phyloP scores from a whole-genome alignment of 2,797 vertebrate species.

The Enteromius anoplus region DNA sequence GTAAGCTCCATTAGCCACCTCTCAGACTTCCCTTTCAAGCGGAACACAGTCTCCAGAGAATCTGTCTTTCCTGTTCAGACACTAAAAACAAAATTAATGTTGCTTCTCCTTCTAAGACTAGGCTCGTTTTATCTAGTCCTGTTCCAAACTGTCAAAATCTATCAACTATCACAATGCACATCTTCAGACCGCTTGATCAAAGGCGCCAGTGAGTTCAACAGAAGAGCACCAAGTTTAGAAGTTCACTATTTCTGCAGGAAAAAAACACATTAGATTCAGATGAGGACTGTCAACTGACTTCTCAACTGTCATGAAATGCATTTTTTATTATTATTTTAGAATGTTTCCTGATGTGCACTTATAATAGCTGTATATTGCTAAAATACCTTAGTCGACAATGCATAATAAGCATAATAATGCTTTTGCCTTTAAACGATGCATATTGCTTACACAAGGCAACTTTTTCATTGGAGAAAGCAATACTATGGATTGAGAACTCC shows the following conservation, averaged over 20 bases:
- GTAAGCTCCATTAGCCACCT: constrained; percentile 35
- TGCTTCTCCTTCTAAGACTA: not conserved
- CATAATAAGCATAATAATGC: not conserved
- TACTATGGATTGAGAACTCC: not conserved
- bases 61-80: constrained; percentile 18
- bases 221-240: constrained; percentile 13
- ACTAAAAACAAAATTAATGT: constrained; percentile 16
- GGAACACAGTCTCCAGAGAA: constrained; percentile 32
- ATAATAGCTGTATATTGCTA: not conserved
- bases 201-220: constrained; percentile 5
- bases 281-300: not conserved
- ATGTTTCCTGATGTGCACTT: not conserved
- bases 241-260: constrained; percentile 4
- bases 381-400: not conserved
- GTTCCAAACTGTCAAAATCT: constrained; percentile 13
- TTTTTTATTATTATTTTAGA: not conserved
- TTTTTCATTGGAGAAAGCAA: not conserved
- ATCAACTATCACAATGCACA: not conserved
- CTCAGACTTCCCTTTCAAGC: constrained; percentile 49
- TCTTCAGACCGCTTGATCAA: constrained; percentile 12
- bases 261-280: not conserved
- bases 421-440: too few relatives aligned
- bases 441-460: not conserved
- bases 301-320: not conserved
- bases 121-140: not conserved